Percentiles rank a stretch among this genome's conserved stretches.
phyloP scores from a whole-genome alignment of 1,140 invertebrate genomes.

The Hyposmocoma kahamanoa region DNA sequence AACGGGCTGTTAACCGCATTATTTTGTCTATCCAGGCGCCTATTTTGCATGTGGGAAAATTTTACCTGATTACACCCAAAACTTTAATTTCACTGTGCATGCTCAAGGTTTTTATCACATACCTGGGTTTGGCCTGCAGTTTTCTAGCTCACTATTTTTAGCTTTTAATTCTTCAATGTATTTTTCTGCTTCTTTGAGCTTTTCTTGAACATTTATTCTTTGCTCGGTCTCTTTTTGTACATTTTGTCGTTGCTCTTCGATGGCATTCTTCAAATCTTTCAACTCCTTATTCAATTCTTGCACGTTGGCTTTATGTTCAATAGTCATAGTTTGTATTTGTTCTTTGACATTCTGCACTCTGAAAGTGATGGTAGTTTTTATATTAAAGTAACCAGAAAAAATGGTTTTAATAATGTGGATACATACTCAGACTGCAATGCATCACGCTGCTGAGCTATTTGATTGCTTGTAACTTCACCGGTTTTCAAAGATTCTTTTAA shows the following conservation, averaged over 20 bases:
- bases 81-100: neutral
- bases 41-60: too few relatives aligned
- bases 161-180: conserved; percentile 40
- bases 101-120: neutral
- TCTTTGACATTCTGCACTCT: conserved; percentile 46
- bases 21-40: too few relatives aligned
- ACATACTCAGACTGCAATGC: conserved; percentile 47
- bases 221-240: conserved; percentile 27
- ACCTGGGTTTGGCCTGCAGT: conserved; percentile 49
- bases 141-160: conserved; percentile 48
- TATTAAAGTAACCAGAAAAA: neutral
- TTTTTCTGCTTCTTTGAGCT: conserved; percentile 29
- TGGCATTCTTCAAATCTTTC: conserved; percentile 31
- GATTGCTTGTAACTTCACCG: conserved; percentile 48
- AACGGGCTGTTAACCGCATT: too few relatives aligned
- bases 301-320: conserved; percentile 32
- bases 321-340: conserved; percentile 37
- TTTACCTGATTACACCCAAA: neutral
- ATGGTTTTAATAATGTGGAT: neutral
- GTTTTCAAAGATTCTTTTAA: conserved; percentile 60
- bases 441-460: conserved; percentile 52
- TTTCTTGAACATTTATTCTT: conserved; percentile 28
- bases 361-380: conserved; percentile 3
- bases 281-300: conserved; percentile 41
- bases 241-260: conserved; percentile 35